These are phyloP conservation scores for Morone chrysops DNA, from an alignment of 2,113 vertebrate genomes.

Conservation along the genomic window DNA sequence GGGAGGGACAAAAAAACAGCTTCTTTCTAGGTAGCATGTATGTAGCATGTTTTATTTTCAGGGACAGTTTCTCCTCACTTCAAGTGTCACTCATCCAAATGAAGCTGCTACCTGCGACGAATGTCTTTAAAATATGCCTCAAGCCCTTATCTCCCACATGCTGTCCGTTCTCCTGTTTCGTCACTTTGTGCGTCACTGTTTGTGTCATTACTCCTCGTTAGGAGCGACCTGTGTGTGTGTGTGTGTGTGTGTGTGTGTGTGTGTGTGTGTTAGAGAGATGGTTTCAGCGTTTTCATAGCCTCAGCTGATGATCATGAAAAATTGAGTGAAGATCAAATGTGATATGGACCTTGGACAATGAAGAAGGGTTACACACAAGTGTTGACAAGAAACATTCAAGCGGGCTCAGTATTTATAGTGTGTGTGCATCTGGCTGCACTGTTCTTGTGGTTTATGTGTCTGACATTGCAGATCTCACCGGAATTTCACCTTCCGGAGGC, in stretches of 20 bases:
- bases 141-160: constrained; percentile 57
- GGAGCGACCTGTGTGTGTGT: constrained; percentile 33
- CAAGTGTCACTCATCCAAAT: constrained; percentile 41
- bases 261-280: not conserved
- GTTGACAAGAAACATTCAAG: not conserved
- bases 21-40: not conserved
- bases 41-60: not conserved
- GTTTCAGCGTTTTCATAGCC: constrained; percentile 2
- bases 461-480: not conserved
- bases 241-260: constrained; percentile 30
- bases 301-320: not conserved
- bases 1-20: not conserved
- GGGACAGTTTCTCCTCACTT: constrained; percentile 38
- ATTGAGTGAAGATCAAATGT: not conserved
- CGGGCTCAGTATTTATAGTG: not conserved
- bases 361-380: not conserved
- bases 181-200: constrained; percentile 70
- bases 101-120: constrained; percentile 46
- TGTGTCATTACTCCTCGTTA: constrained; percentile 57
- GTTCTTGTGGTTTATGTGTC: not conserved
- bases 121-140: constrained; percentile 51
- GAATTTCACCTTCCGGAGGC: not conserved
- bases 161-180: constrained; percentile 39
- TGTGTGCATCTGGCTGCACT: not conserved
- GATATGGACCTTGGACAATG: not conserved